Conservation (phyloP, 2,113 vertebrate genomes). For the Semnornis frantzii region DNA sequence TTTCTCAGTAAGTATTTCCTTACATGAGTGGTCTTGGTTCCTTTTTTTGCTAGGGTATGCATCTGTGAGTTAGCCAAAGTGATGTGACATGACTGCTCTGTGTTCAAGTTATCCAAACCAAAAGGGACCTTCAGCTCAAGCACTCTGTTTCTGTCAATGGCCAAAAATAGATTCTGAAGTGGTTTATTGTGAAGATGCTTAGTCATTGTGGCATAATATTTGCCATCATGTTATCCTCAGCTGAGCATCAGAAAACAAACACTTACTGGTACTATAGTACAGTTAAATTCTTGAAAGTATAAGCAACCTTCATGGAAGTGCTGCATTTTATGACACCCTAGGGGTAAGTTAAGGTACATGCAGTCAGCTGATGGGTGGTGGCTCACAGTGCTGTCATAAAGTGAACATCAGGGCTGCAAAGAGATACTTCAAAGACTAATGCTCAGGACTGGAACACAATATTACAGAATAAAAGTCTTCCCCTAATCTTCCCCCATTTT, state of each 20-base stretch:
- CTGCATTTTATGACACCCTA: not conserved
- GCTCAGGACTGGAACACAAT: not conserved
- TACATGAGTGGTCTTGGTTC: not conserved
- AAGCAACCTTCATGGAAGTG: not conserved
- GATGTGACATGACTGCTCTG: not conserved
- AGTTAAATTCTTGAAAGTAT: not conserved
- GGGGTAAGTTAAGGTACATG: not conserved
- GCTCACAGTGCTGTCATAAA: slow-evolving; percentile 1
- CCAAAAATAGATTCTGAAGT: not conserved
- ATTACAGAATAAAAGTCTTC: slow-evolving; percentile 25
- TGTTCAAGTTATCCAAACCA: not conserved
- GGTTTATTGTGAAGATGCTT: not conserved
- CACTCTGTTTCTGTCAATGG: not conserved
- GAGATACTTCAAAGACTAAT: not conserved
- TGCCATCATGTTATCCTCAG: not conserved
- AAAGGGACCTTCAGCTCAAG: not conserved
- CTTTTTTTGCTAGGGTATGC: not conserved
- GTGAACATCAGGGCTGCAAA: not conserved
- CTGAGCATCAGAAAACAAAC: not conserved
- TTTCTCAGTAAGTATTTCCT: not conserved
- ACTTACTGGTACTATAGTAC: not conserved
- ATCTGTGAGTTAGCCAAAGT: not conserved
- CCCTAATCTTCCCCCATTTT: not conserved
- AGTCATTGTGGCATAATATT: not conserved
- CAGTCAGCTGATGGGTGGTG: not conserved